Evolutionary conservation across 2,797 vertebrate species (phyloP).

Genomic region (Eulemur rubriventer): DNA sequence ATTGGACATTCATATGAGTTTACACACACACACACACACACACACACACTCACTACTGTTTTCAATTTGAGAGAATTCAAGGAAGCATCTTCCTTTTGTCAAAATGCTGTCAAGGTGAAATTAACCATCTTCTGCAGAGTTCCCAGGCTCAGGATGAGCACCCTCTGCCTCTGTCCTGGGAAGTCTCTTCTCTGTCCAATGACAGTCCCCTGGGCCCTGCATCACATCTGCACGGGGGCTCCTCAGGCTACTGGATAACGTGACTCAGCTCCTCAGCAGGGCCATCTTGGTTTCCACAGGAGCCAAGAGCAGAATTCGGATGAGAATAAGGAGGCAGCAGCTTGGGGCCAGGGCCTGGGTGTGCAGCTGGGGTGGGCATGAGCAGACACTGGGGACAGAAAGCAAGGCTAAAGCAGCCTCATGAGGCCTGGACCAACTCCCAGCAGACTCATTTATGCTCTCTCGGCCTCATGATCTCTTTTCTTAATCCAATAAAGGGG

Average conservation of each 20-base stretch:
- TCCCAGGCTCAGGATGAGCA: not conserved
- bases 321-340: not conserved
- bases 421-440: not conserved
- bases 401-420: not conserved
- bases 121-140: not conserved
- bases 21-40: not conserved
- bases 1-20: not conserved
- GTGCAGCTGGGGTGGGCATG: not conserved
- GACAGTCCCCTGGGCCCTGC: accelerated
- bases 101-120: not conserved
- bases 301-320: not conserved
- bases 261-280: not conserved
- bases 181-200: not conserved
- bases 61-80: not conserved
- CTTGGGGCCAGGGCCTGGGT: not conserved
- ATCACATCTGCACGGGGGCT: not conserved
- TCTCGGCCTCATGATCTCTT: not conserved
- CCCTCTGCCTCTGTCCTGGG: not conserved
- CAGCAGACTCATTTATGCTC: not conserved
- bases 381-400: not conserved
- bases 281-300: not conserved
- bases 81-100: not conserved
- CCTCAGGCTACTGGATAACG: no score
- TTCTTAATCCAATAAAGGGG: conserved; percentile 30
- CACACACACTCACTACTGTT: not conserved